Percentiles rank a stretch among this genome's conserved stretches.
Conservation (phyloP, 2,888 invertebrate genomes). For the Gymnoscelis rufifasciata region DNA sequence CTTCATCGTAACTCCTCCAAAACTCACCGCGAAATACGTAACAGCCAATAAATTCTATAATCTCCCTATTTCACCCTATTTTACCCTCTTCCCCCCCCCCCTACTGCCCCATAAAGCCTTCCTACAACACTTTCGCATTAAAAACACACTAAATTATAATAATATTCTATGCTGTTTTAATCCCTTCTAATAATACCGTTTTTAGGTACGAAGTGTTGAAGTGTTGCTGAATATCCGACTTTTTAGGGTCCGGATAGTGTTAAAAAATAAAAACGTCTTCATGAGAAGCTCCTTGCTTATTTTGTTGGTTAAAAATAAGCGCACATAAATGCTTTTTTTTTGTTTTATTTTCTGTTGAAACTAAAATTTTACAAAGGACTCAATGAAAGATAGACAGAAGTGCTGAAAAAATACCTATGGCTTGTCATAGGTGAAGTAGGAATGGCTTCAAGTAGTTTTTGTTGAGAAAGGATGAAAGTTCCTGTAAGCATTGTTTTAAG, state of each 20-base stretch:
- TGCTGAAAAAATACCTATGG: too few relatives aligned
- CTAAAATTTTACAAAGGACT: too few relatives aligned
- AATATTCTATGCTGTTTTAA: conserved; percentile 24
- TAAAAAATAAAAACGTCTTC: too few relatives aligned
- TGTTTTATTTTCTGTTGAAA: too few relatives aligned
- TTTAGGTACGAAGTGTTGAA: conserved; percentile 18
- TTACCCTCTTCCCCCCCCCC: neutral
- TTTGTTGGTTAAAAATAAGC: too few relatives aligned
- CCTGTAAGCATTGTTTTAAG: too few relatives aligned
- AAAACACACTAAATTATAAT: conserved; percentile 40
- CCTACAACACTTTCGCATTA: conserved; percentile 35
- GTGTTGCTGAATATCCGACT: conserved; percentile 1
- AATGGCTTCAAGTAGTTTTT: too few relatives aligned
- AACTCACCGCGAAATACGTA: conserved; percentile 6
- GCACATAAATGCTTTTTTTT: too few relatives aligned
- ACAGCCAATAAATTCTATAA: conserved; percentile 8
- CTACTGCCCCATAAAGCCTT: conserved; percentile 11
- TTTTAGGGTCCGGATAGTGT: neutral
- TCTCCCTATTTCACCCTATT: neutral
- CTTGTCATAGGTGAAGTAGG: too few relatives aligned
- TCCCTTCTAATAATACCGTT: conserved; percentile 33
- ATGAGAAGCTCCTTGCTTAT: too few relatives aligned
- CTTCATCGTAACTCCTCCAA: conserved; percentile 1
- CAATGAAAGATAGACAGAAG: too few relatives aligned
- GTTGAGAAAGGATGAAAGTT: too few relatives aligned